phyloP scores from a whole-genome alignment of 2,797 vertebrate species.

The Sebastes alutus region DNA sequence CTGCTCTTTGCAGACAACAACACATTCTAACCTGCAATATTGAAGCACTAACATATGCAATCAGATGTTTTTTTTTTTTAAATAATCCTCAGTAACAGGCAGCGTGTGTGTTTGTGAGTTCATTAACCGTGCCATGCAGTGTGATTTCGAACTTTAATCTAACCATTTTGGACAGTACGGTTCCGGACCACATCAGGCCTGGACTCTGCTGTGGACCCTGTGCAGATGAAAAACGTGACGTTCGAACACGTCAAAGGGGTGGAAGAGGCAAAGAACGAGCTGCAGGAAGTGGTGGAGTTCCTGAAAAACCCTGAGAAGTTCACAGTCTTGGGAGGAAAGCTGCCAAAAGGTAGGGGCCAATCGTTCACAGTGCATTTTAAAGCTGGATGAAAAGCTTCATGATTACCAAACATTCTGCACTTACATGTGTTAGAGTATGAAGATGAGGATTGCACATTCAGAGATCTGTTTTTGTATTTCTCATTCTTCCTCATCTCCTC shows the following conservation, averaged over 20 bases:
- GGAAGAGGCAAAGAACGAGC: conserved; percentile 97
- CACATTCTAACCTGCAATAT: neutral
- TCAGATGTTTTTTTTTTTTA: neutral
- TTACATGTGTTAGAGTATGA: too few relatives aligned
- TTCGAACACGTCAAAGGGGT: conserved; percentile 98
- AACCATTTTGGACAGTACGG: conserved; percentile 88
- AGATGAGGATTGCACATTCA: neutral
- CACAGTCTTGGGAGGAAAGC: conserved; percentile 94
- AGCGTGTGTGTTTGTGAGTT: conserved; percentile 25
- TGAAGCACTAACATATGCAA: neutral
- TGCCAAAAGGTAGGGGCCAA: conserved; percentile 90
- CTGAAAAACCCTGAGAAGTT: conserved; percentile 97
- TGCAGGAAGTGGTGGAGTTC: conserved; percentile 98
- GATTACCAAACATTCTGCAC: too few relatives aligned
- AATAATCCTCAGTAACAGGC: neutral
- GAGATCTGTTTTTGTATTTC: neutral
- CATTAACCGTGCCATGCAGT: conserved; percentile 49
- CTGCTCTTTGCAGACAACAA: neutral
- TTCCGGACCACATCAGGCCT: conserved; percentile 96
- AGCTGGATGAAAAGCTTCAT: too few relatives aligned
- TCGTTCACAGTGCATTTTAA: neutral
- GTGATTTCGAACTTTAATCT: conserved; percentile 83
- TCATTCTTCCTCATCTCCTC: neutral
- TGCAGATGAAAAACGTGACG: conserved; percentile 97
- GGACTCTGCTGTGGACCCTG: conserved; percentile 95